These are phyloP conservation scores for Orchesellides sinensis DNA, from an alignment of 2,888 invertebrate species.

Conservation along the genomic window DNA sequence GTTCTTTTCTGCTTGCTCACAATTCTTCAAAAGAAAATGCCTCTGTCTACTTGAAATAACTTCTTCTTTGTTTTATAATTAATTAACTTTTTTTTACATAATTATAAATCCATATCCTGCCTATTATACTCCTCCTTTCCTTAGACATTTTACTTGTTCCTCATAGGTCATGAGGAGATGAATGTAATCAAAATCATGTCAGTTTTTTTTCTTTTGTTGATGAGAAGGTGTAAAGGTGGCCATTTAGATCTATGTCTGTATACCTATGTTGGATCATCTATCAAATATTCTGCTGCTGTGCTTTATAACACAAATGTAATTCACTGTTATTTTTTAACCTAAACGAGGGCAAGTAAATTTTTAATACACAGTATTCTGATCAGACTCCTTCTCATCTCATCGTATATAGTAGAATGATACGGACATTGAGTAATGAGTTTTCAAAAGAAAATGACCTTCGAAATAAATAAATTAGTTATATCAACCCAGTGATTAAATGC, in stretches of 20 bases:
- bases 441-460: slow-evolving; percentile 22
- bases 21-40: neutral
- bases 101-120: slow-evolving; percentile 35
- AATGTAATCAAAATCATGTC: slow-evolving; percentile 40
- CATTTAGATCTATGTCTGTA: slow-evolving; percentile 27
- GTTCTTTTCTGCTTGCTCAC: neutral
- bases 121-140: slow-evolving; percentile 31
- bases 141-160: neutral
- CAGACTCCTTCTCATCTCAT: neutral
- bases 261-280: too few relatives aligned
- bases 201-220: slow-evolving; percentile 11
- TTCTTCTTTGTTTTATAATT: slow-evolving; percentile 45
- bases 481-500: neutral
- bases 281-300: too few relatives aligned
- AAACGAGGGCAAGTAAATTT: neutral
- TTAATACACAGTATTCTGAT: neutral
- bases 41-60: neutral
- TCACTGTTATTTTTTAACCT: too few relatives aligned
- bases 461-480: neutral
- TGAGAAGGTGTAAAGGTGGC: slow-evolving; percentile 24
- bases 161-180: slow-evolving; percentile 2
- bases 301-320: too few relatives aligned
- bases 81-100: slow-evolving; percentile 54
- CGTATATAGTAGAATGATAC: neutral
- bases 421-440: slow-evolving; percentile 45